Base-by-base conservation (phyloP, 2,113 vertebrate species). In the Crotalus tigris region DNA sequence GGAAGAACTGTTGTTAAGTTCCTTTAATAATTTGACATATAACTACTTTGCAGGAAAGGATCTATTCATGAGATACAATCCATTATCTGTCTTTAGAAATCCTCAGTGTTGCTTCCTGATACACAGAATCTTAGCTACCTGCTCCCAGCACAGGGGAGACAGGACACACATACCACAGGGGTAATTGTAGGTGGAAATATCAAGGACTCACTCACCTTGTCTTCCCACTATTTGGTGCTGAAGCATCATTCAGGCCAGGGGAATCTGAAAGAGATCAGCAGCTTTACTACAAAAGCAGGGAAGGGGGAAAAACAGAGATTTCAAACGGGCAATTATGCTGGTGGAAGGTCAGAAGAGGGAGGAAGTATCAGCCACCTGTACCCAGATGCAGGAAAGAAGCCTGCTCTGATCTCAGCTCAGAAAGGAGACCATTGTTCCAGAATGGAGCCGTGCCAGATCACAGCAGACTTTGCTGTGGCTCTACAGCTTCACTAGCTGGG, bases 231-330 rank as follows among this genome's bases (percentile, higher is more conserved):
- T 95, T 97, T 58, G 97, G 95, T 0, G 95, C 96, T 88, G 96
- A 95, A 90, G 96, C 94, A 86, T 98, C 97, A 2, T 91, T 95
- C 96, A 94, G 94, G 61, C 93, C 94, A 23, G 98, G 98, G 87
- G 96, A 96, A 94, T 97, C 98, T 98, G 92, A 58, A 26, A 90
- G 90, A 96, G 94, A 93, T 23, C 85, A 91, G 0, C 6, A 24
- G 61, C 13, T 87, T 93, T 44, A 90, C 26, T 33, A 5, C 49
- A 59, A 46, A 49, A 59, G 88, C 46, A 26, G 69, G 53, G 69
- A 93, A n/a, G 61, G 49, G n/a, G 26, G 0, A 0, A 87, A n/a
- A 90, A n/a, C 57, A 44, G 53, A 89, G 24, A 49, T 24, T n/a
- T 54, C 91, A 75, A 10, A n/a, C n/a, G 8, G 49, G 24, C 4